Evolutionary conservation across 2,888 invertebrate species (phyloP), one percentile per base, ranked within the genome.

Genomic region (Hofmannophila pseudospretella): DNA sequence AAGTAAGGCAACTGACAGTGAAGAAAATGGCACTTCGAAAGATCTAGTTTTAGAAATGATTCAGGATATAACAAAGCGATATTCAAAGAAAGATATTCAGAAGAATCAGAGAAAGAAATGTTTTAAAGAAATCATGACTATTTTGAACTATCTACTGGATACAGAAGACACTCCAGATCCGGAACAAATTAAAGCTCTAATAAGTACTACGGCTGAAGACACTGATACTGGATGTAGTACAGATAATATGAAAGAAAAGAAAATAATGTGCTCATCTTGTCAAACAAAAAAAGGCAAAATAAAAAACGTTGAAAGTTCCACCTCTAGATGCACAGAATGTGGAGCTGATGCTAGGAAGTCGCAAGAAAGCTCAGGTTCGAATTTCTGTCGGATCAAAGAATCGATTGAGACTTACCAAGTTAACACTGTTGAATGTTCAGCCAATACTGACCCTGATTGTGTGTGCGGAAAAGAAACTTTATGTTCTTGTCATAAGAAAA

Each of bases 1-100:
- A 30, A 30, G 12, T 12, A 32, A 32, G 9, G 11, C 16, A 2
- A 13, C 16, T 19, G 16, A 16, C 16, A 23, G 32, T 22, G 32
- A 33, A n/a, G 13, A 25, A 7, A 2, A 14, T 20, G 33, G 10
- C 9, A 20, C 35, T 30, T 32, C 40, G 2, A 51, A 58, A 30
- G 77, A 76, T 46, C 72, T 75, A 9, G 56, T 85, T 41, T 46
- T 84, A 30, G 64, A 72, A 13, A 58, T 78, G 45, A 86, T 86
- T 44, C 66, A 74, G 55, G 74, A 70, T 38, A 82, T 86, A 29
- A 86, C 84, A 10, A 72, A 67, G 42, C 74, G 78, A n/a, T 86
- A 80, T 51, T 65, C 80, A 1, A 86, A 86, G 55, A 66, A 62
- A 26, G 73, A 77, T 25, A 44, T 67, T 13, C 69, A 66, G 28